These are phyloP conservation scores for Drosophila buzzatii DNA, from an alignment of 2,888 invertebrate species.

Conservation along the genomic window DNA sequence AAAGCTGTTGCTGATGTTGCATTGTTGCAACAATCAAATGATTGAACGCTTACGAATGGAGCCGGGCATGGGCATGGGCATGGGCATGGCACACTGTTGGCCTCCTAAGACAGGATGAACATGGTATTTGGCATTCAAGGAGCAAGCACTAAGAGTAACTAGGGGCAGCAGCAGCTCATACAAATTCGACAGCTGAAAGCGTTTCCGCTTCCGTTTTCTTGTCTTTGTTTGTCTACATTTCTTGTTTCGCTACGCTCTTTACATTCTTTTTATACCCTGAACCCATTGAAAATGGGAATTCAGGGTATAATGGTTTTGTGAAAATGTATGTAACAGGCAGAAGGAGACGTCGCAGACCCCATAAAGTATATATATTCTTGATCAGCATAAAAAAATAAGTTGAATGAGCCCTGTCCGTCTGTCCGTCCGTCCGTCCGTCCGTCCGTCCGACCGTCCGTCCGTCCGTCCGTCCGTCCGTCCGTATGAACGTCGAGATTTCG, in stretches of 20 bases:
- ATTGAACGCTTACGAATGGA: constrained; percentile 70
- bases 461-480: no score
- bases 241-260: constrained; percentile 41
- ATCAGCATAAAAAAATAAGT: no score
- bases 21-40: constrained; percentile 80
- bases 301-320: no score
- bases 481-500: no score
- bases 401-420: no score
- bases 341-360: no score
- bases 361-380: no score
- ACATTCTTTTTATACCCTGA: constrained; percentile 26
- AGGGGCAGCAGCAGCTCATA: constrained; percentile 60
- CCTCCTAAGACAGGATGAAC: constrained; percentile 63
- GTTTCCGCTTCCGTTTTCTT: constrained; percentile 83
- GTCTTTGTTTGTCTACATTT: constrained; percentile 78
- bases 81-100: constrained; percentile 40
- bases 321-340: no score
- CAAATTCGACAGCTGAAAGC: constrained; percentile 82
- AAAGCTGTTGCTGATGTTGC: constrained; percentile 37
- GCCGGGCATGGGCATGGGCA: background rate
- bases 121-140: constrained; percentile 30
- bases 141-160: background rate
- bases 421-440: no score
- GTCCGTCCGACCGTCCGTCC: no score
- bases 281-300: no score